Evolutionary conservation across 2,113 vertebrate species (phyloP).

Genomic region (Emydura subglobosa): DNA sequence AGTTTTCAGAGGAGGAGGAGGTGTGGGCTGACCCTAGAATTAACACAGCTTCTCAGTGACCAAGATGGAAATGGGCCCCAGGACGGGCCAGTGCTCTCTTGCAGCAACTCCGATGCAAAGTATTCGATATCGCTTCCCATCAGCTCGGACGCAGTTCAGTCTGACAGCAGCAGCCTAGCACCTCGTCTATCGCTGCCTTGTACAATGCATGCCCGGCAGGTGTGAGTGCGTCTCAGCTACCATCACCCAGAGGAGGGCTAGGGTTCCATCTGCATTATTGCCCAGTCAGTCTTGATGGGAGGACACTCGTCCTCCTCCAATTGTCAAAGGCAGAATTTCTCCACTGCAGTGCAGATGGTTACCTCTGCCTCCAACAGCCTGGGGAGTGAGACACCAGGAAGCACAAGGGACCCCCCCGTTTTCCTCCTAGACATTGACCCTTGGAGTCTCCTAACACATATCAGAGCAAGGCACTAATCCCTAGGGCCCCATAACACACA

Average conservation of each 20-base stretch:
- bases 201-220: neutral
- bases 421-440: neutral
- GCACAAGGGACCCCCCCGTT: neutral
- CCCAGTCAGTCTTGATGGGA: neutral
- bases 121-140: neutral
- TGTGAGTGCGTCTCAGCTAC: neutral
- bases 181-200: neutral
- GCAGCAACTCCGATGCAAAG: neutral
- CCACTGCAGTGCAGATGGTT: neutral
- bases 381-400: neutral
- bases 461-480: neutral
- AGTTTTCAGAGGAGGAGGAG: neutral
- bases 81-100: neutral
- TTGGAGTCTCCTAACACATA: neutral
- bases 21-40: neutral
- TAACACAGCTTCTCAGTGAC: neutral
- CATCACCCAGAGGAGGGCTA: neutral
- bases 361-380: neutral
- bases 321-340: neutral
- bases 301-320: neutral
- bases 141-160: neutral
- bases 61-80: neutral
- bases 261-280: neutral
- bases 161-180: neutral
- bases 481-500: neutral